These are phyloP conservation scores for Drosophila oshimai DNA, from an alignment of 1,140 invertebrate species.

Conservation along the genomic window DNA sequence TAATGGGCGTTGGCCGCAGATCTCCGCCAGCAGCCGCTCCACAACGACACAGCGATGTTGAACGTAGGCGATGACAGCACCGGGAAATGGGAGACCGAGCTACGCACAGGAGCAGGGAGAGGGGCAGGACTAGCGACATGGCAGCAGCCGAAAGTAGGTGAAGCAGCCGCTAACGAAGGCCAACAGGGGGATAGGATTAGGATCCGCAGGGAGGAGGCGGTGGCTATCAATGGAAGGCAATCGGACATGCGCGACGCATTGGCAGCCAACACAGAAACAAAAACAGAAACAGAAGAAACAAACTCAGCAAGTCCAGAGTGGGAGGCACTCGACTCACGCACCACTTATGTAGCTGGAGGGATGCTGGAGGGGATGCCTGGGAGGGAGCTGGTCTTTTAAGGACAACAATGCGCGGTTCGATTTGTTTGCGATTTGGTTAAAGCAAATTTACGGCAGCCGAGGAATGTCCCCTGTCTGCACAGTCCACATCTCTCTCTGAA, in stretches of 20 bases:
- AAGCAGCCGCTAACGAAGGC: slow-evolving; percentile 53
- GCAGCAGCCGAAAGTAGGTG: slow-evolving; percentile 63
- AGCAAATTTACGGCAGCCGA: slow-evolving; percentile 58
- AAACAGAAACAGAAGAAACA: too few species aligned
- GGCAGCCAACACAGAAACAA: slow-evolving; percentile 63
- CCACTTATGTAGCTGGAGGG: background rate
- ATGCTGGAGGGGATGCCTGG: background rate
- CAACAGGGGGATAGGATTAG: background rate
- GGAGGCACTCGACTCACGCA: slow-evolving; percentile 57
- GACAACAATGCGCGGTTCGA: slow-evolving; percentile 62
- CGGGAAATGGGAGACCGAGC: slow-evolving; percentile 53
- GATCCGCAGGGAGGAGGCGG: background rate
- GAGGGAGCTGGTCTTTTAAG: slow-evolving; percentile 42
- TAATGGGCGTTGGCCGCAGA: slow-evolving; percentile 65
- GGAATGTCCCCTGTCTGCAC: slow-evolving; percentile 22
- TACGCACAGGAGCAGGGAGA: slow-evolving; percentile 10
- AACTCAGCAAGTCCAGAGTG: slow-evolving; percentile 32
- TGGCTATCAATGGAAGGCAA: slow-evolving; percentile 64
- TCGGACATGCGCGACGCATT: slow-evolving; percentile 72
- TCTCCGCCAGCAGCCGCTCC: slow-evolving; percentile 15
- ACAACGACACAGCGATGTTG: slow-evolving; percentile 10
- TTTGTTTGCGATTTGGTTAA: slow-evolving; percentile 71
- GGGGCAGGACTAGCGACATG: slow-evolving; percentile 30
- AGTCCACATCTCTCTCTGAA: slow-evolving; percentile 11
- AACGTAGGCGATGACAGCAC: slow-evolving; percentile 73